Percentiles rank a stretch among this genome's conserved stretches.
Evolutionary conservation across 2,888 invertebrate species (phyloP).

Genomic region (Brachyptera risi): DNA sequence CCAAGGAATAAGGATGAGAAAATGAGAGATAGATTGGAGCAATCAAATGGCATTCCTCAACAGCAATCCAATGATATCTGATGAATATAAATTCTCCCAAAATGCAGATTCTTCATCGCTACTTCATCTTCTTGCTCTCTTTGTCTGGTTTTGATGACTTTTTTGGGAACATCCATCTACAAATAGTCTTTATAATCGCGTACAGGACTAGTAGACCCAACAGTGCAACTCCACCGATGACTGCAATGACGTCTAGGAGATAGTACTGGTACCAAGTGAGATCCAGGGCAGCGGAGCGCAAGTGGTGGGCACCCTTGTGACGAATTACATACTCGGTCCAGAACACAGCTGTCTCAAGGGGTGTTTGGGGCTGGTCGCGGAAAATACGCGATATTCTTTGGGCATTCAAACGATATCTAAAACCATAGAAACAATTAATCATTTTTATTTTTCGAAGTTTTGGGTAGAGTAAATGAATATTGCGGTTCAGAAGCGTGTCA

Average conservation of each 20-base stretch:
- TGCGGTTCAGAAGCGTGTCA: too few species aligned
- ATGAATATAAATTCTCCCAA: too few species aligned
- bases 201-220: background rate
- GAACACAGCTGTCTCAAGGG: constrained; percentile 57
- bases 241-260: constrained; percentile 38
- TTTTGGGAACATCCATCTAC: background rate
- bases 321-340: constrained; percentile 63
- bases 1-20: too few species aligned
- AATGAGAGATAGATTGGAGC: too few species aligned
- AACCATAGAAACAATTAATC: background rate
- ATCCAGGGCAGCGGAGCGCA: constrained; percentile 45
- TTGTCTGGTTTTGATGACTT: background rate
- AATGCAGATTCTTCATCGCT: background rate
- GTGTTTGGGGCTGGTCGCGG: constrained; percentile 53
- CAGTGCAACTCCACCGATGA: background rate
- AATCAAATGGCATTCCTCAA: too few species aligned
- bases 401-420: constrained; percentile 45
- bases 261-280: constrained; percentile 46
- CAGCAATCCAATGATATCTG: too few species aligned
- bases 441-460: too few species aligned
- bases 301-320: constrained; percentile 44
- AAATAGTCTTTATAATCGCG: background rate
- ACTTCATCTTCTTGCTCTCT: background rate
- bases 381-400: constrained; percentile 46
- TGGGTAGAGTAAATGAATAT: too few species aligned